Base-by-base conservation (phyloP, 1,140 invertebrate species). In the Meloidogyne exigua region DNA sequence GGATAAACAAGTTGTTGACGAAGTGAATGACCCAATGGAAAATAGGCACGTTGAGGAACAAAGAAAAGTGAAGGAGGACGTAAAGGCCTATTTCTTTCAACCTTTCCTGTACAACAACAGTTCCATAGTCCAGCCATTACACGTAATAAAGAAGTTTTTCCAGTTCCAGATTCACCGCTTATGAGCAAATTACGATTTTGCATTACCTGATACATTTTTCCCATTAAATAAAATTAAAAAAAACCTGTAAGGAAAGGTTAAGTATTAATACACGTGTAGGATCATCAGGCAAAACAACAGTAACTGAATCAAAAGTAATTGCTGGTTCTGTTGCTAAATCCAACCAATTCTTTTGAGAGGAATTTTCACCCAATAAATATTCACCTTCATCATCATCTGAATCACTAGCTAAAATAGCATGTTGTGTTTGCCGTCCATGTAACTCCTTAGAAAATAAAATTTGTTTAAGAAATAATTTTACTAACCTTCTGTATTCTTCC, bases 11-110 rank as follows among this genome's bases (percentile, higher is more conserved):
- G 87, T 86, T 90, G 91, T 83, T 91, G 89, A 68, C 89, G 80
- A 0, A 92, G 83, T 32, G 89, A 89, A 13, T 72, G 68, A 36
- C 77, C 91, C 85, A 89, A 88, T 13, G 91, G 91, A 64, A 92
- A 88, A 81, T 91, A 90, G 0, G 91, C 89, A 79, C 90, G 90
- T 85, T 92, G 91, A 13, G 91, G 91, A 9, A 91, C 81, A 83
- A 90, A 91, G 36, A 91, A 85, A 32, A 77, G 82, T 72, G 87
- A 84, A 21, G 88, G 85, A n/a, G 49, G 49, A 9, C 79, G 65
- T 49, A 77, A 85, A 80, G 42, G 84, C 88, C 64, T 81, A 67
- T 87, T 76, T 66, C 86, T 76, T 18, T 83, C 79, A n/a, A 90
- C 80, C 36, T 81, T 81, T 18, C 89, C 89, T 74, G 28, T 79